Percentiles rank a stretch among this genome's conserved stretches.
These are phyloP conservation scores for Reticulitermes speratus DNA, from an alignment of 1,140 invertebrate species.

Conservation along the genomic window DNA sequence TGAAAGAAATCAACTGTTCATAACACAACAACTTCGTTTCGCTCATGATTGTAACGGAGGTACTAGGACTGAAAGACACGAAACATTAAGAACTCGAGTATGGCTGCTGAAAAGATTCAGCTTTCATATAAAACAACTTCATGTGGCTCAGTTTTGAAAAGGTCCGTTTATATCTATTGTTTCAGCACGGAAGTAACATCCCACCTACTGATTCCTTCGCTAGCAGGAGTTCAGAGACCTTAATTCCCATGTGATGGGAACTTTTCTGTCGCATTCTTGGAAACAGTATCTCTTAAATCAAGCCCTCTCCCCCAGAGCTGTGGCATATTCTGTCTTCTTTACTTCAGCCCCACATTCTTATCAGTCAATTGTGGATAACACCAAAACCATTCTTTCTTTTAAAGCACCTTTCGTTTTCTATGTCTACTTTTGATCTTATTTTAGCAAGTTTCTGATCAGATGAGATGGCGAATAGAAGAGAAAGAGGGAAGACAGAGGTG, in stretches of 20 bases:
- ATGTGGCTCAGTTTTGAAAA: too few species aligned
- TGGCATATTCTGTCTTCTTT: background rate
- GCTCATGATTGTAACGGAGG: too few species aligned
- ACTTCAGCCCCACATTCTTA: background rate
- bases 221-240: background rate
- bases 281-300: background rate
- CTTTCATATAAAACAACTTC: too few species aligned
- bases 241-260: background rate
- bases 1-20: too few species aligned
- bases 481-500: background rate
- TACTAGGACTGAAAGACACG: too few species aligned
- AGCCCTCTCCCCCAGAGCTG: background rate
- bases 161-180: background rate
- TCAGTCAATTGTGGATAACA: slow-evolving; percentile 10
- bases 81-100: too few species aligned
- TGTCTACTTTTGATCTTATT: background rate
- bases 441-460: background rate
- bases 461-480: background rate
- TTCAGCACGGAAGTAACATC: background rate
- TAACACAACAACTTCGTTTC: too few species aligned
- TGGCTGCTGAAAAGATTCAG: too few species aligned
- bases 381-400: background rate
- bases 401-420: background rate
- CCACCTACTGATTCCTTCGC: background rate
- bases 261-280: background rate